These are phyloP conservation scores for Prionace glauca DNA, from an alignment of 2,797 vertebrate genomes.

Conservation along the genomic window DNA sequence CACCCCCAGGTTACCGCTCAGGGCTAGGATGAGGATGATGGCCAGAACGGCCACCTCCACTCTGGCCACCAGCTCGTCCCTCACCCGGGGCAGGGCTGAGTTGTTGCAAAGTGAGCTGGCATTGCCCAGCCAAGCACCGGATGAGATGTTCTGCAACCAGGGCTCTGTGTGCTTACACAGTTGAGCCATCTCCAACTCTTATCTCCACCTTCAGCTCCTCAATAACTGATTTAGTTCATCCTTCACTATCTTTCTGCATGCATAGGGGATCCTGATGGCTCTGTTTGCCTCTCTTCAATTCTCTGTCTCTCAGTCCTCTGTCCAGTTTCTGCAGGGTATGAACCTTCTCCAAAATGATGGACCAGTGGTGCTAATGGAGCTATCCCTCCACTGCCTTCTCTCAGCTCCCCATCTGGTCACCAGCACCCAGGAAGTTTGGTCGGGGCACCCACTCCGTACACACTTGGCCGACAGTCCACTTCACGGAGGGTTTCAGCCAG, in stretches of 20 bases:
- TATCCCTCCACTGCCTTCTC: too few relatives aligned
- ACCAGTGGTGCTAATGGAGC: too few relatives aligned
- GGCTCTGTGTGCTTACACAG: neutral
- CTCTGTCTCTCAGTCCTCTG: neutral
- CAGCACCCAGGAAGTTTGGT: too few relatives aligned
- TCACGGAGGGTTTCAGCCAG: neutral
- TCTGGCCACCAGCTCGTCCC: conserved; percentile 90
- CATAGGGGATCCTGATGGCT: neutral
- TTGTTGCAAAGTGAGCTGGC: conserved; percentile 56
- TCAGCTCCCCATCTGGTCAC: too few relatives aligned
- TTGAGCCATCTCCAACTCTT: neutral
- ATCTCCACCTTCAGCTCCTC: neutral
- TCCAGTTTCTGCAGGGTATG: neutral
- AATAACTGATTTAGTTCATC: neutral
- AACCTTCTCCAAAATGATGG: neutral
- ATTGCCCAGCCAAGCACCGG: conserved; percentile 46
- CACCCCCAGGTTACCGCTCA: conserved; percentile 86
- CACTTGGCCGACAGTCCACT: neutral
- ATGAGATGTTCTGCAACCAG: neutral
- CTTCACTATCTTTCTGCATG: neutral
- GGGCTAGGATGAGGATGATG: conserved; percentile 79
- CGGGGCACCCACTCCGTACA: neutral
- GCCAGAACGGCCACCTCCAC: conserved; percentile 85
- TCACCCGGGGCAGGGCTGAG: conserved; percentile 60
- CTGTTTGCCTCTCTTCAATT: neutral